Conservation (phyloP, 1,140 invertebrate genomes). For the Kradibia gibbosae region DNA sequence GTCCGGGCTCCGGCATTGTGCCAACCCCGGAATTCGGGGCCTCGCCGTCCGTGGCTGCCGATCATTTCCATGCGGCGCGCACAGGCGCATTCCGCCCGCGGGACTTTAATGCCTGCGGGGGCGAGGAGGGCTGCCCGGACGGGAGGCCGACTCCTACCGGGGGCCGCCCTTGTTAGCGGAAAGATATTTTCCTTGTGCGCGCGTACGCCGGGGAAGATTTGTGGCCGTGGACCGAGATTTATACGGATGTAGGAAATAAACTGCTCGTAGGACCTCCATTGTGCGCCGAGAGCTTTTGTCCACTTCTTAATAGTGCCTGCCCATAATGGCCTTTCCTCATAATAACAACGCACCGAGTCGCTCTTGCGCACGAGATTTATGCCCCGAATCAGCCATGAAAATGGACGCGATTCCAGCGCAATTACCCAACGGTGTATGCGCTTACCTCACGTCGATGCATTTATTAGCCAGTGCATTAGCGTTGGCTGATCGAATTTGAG, state of each 20-base stretch:
- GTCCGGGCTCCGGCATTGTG: no score
- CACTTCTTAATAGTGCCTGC: not conserved
- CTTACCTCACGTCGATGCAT: no score
- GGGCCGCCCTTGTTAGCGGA: conserved; percentile 21
- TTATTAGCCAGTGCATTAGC: no score
- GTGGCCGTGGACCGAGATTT: conserved; percentile 11
- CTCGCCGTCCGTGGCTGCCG: no score
- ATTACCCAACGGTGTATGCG: not conserved
- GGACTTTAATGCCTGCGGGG: not conserved
- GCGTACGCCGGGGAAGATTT: conserved; percentile 6
- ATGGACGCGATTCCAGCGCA: not conserved
- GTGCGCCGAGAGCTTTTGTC: not conserved
- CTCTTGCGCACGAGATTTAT: not conserved
- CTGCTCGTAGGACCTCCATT: not conserved
- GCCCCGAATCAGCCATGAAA: not conserved
- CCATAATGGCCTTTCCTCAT: not conserved
- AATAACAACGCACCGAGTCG: not conserved
- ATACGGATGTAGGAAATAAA: conserved; percentile 18
- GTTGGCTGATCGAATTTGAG: no score
- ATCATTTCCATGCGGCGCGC: conserved; percentile 6
- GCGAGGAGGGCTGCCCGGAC: no score
- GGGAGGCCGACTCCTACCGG: not conserved
- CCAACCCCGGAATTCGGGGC: no score
- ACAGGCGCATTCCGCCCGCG: not conserved
- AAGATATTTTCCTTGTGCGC: conserved; percentile 17